Percentiles rank a stretch among this genome's conserved stretches.
Evolutionary conservation across 2,888 invertebrate genomes (phyloP).

Genomic region (Druceiella hillmani): DNA sequence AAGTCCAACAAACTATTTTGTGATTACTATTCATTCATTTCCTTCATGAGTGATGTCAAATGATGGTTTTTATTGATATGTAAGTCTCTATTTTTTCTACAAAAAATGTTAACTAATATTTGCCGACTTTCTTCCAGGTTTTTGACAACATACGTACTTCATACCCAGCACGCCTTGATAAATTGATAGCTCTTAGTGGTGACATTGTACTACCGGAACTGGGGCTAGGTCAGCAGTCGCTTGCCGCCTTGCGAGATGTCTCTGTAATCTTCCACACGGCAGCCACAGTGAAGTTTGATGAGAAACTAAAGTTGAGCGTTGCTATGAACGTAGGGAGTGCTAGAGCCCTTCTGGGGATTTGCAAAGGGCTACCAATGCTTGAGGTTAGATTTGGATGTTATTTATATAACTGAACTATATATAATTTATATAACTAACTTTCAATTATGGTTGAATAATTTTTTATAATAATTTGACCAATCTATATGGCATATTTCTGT

Average conservation of each 20-base stretch:
- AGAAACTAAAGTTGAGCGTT: constrained; percentile 64
- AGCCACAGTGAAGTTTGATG: constrained; percentile 78
- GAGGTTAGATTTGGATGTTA: no score
- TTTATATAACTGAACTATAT: no score
- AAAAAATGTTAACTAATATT: no score
- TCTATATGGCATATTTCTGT: no score
- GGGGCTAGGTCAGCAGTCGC: constrained; percentile 50
- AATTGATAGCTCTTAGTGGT: constrained; percentile 59
- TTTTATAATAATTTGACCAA: no score
- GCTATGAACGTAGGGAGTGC: constrained; percentile 75
- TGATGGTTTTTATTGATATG: no score
- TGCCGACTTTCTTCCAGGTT: constrained; percentile 38
- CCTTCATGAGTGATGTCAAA: no score
- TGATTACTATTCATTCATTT: no score
- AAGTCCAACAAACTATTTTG: no score
- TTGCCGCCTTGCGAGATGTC: constrained; percentile 48
- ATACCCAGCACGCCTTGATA: constrained; percentile 53
- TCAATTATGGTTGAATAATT: no score
- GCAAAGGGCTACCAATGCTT: constrained; percentile 62
- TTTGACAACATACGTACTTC: constrained; percentile 56
- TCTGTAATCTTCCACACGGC: constrained; percentile 78
- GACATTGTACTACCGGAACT: constrained; percentile 56
- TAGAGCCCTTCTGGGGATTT: constrained; percentile 61
- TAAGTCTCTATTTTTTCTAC: no score
- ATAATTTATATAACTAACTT: no score